phyloP scores from a whole-genome alignment of 2,797 vertebrate genomes.

The Chaenodraco wilsoni region DNA sequence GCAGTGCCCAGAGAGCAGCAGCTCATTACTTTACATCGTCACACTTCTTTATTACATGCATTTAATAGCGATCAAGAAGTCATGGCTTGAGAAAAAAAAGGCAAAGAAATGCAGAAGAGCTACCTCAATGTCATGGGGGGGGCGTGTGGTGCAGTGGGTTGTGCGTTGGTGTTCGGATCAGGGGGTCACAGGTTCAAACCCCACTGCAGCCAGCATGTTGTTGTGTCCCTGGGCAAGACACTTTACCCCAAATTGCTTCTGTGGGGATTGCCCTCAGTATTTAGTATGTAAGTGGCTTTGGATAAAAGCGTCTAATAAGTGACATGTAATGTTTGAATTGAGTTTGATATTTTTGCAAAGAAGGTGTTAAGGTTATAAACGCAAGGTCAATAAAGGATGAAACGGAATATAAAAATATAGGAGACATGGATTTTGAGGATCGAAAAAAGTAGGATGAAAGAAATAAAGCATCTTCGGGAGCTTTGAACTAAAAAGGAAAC shows the following conservation, averaged over 20 bases:
- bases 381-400: slow-evolving; percentile 2
- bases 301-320: no score
- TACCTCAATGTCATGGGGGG: background rate
- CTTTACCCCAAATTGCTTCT: no score
- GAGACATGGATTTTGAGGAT: background rate
- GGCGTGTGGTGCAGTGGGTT: no score
- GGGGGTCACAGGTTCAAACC: no score
- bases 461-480: slow-evolving; percentile 1
- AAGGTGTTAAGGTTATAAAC: slow-evolving; percentile 10
- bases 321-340: background rate
- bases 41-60: background rate
- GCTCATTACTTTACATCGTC: slow-evolving; percentile 2
- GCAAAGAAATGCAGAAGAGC: background rate
- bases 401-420: background rate
- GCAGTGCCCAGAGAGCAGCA: background rate
- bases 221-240: no score
- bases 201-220: no score
- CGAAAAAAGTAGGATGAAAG: slow-evolving; percentile 1
- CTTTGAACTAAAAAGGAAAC: slow-evolving; percentile 8
- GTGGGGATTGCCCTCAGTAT: no score
- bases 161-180: no score
- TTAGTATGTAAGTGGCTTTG: no score
- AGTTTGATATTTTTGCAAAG: slow-evolving; percentile 18
- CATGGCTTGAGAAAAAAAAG: background rate
- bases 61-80: background rate